Percentiles rank a stretch among this genome's conserved stretches.
These are phyloP conservation scores for Dermatemys mawii DNA, from an alignment of 2,113 vertebrate species.

Conservation along the genomic window DNA sequence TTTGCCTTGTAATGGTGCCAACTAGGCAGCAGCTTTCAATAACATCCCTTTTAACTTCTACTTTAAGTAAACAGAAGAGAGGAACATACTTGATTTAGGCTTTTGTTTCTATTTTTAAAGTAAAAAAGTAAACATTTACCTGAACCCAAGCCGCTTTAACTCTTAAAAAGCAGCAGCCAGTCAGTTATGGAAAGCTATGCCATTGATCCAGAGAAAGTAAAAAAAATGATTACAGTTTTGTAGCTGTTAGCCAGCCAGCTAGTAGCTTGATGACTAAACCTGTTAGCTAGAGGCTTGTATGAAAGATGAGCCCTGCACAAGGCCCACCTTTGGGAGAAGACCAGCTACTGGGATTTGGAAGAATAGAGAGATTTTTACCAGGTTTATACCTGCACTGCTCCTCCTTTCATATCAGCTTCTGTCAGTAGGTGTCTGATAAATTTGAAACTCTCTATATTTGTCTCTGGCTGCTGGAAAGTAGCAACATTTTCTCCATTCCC, in stretches of 20 bases:
- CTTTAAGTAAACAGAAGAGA: background rate
- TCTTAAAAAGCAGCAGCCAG: conserved; percentile 10
- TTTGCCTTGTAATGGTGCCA: conserved; percentile 7
- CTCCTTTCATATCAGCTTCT: background rate
- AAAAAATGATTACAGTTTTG: conserved; percentile 14
- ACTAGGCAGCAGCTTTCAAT: background rate
- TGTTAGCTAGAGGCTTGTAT: background rate
- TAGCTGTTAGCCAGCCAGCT: conserved; percentile 36
- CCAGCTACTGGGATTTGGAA: conserved; percentile 34
- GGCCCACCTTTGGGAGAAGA: conserved; percentile 41
- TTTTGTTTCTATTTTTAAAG: conserved; percentile 36
- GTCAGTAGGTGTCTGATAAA: background rate
- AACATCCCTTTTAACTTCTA: conserved; percentile 21
- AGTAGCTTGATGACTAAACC: background rate
- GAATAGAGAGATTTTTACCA: conserved; percentile 4
- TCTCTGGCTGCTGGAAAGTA: background rate
- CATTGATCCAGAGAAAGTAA: conserved; percentile 43
- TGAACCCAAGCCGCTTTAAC: conserved; percentile 5
- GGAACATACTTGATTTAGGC: background rate
- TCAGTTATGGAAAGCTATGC: background rate
- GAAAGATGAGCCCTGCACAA: conserved; percentile 32
- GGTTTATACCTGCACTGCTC: background rate
- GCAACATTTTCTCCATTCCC: background rate
- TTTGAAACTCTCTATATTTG: conserved; percentile 1
- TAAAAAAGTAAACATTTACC: conserved; percentile 28